Percentiles rank a stretch among this genome's conserved stretches.
Evolutionary conservation across 2,113 vertebrate genomes (phyloP).

Genomic region (Glaucomys volans): DNA sequence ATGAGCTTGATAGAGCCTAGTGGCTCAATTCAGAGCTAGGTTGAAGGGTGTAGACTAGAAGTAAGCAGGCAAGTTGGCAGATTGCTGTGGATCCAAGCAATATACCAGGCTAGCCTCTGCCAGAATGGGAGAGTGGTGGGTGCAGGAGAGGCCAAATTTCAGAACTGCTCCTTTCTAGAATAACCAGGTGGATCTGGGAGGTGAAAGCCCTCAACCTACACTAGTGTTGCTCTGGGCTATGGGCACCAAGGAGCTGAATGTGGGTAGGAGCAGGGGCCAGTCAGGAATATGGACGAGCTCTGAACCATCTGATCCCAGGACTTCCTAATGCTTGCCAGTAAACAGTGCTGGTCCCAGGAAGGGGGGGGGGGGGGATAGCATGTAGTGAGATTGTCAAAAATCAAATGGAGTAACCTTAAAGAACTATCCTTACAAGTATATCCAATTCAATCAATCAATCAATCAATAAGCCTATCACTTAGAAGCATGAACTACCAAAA

Average conservation of each 20-base stretch:
- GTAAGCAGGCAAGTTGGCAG: slow-evolving; percentile 6
- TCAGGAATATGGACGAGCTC: neutral
- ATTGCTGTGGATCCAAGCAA: neutral
- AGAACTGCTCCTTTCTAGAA: neutral
- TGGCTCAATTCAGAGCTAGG: neutral
- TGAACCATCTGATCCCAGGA: neutral
- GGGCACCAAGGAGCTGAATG: neutral
- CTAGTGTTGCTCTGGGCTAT: neutral
- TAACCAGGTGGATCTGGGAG: neutral
- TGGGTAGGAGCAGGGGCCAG: neutral
- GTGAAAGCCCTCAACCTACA: neutral
- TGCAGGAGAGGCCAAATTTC: neutral
- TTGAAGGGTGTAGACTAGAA: neutral
- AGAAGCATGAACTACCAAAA: neutral
- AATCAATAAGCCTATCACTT: neutral
- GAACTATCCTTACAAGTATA: neutral
- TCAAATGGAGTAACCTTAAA: slow-evolving; percentile 9
- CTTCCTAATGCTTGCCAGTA: neutral
- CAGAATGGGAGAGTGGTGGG: neutral
- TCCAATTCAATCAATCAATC: neutral
- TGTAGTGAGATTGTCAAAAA: neutral
- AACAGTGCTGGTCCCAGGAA: neutral
- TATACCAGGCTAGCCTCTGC: neutral
- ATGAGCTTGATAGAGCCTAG: neutral
- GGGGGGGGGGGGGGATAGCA: neutral